Evolutionary conservation across 2,888 invertebrate species (phyloP).

Genomic region (Limenitis camilla): DNA sequence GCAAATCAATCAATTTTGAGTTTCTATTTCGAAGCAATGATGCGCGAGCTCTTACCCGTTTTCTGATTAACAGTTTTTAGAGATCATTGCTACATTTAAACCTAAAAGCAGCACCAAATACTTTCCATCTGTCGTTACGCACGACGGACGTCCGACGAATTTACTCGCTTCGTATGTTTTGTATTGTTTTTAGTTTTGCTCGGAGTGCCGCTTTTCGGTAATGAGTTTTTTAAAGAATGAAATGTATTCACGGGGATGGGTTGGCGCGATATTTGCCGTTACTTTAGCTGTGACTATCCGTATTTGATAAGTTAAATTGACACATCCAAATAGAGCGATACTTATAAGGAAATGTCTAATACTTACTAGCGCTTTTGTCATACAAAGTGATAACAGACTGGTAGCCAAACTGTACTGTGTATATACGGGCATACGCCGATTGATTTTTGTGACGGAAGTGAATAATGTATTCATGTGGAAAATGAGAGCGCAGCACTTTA

Average conservation of each 20-base stretch:
- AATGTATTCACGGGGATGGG: neutral
- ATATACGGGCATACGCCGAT: slow-evolving; percentile 49
- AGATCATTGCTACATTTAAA: slow-evolving; percentile 41
- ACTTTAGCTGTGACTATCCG: neutral
- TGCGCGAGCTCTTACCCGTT: slow-evolving; percentile 40
- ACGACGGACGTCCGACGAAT: slow-evolving; percentile 33
- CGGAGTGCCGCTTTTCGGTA: slow-evolving; percentile 17
- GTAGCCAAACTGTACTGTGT: slow-evolving; percentile 32
- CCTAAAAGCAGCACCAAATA: slow-evolving; percentile 31
- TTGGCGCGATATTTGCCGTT: too few species aligned
- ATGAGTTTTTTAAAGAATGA: slow-evolving; percentile 15
- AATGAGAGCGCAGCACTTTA: slow-evolving; percentile 33
- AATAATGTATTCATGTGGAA: slow-evolving; percentile 53
- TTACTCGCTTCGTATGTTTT: slow-evolving; percentile 28
- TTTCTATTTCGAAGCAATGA: slow-evolving; percentile 54
- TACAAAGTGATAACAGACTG: slow-evolving; percentile 31
- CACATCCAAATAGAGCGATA: slow-evolving; percentile 32
- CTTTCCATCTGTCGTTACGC: slow-evolving; percentile 43
- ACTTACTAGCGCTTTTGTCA: slow-evolving; percentile 24
- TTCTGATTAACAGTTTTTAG: slow-evolving; percentile 56
- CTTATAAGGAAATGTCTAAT: neutral
- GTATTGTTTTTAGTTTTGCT: slow-evolving; percentile 23
- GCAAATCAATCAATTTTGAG: slow-evolving; percentile 39
- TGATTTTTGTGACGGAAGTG: slow-evolving; percentile 45
- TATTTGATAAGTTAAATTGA: neutral